These are phyloP conservation scores for Ophion costatus DNA, from an alignment of 2,888 invertebrate species.

Conservation along the genomic window DNA sequence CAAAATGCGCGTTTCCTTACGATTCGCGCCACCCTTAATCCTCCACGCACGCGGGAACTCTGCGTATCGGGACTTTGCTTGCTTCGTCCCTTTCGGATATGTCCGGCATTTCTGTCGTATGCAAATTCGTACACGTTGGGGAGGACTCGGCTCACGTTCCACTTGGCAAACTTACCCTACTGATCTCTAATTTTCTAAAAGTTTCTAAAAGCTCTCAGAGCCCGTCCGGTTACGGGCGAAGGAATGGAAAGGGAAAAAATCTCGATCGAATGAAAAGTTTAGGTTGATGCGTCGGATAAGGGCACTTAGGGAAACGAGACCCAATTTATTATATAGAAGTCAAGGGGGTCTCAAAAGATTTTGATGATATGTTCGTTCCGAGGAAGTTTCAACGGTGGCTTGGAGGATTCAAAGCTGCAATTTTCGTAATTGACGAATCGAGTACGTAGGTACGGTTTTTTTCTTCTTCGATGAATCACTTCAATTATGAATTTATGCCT, in stretches of 20 bases:
- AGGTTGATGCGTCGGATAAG: neutral
- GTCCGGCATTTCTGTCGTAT: neutral
- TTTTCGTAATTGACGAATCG: conserved; percentile 31
- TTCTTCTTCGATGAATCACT: too few species aligned
- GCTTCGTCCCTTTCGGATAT: conserved; percentile 11
- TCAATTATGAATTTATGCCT: too few species aligned
- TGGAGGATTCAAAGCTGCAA: conserved; percentile 27
- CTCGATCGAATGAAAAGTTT: neutral
- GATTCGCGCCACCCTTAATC: neutral
- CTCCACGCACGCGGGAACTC: neutral
- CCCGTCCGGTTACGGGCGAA: neutral
- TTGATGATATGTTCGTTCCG: neutral
- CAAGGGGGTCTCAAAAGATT: neutral
- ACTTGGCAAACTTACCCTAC: conserved; percentile 14
- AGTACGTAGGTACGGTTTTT: neutral
- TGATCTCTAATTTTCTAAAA: neutral
- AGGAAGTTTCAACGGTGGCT: neutral
- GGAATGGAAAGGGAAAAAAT: neutral
- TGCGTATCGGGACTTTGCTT: neutral
- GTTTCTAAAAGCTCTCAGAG: neutral
- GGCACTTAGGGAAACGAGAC: neutral
- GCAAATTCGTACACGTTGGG: conserved; percentile 14
- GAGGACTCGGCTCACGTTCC: conserved; percentile 19
- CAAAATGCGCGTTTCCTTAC: conserved; percentile 25
- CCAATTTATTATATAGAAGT: conserved; percentile 39